These are phyloP conservation scores for Phrynosoma platyrhinos DNA, from an alignment of 2,113 vertebrate genomes.

Conservation along the genomic window DNA sequence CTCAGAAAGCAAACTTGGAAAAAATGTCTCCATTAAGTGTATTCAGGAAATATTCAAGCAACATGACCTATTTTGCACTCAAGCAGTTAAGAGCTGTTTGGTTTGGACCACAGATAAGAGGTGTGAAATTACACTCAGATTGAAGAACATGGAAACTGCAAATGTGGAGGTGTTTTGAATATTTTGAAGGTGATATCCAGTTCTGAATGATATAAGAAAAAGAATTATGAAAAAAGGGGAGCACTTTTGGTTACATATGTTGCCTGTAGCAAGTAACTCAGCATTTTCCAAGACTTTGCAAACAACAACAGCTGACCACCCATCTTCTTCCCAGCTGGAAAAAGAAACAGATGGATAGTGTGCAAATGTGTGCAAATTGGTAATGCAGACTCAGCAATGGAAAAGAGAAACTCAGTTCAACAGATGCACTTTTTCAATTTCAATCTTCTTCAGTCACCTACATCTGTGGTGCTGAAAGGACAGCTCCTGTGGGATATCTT, in stretches of 20 bases:
- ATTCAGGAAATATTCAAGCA: neutral
- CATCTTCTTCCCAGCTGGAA: neutral
- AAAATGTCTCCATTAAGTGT: neutral
- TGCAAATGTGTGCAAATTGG: neutral
- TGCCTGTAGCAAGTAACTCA: neutral
- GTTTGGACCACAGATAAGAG: neutral
- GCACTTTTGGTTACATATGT: neutral
- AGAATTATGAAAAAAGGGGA: neutral
- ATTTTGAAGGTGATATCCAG: neutral
- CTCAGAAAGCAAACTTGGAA: no score
- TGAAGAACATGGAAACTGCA: neutral
- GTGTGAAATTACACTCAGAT: slow-evolving; percentile 11
- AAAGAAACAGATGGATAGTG: neutral
- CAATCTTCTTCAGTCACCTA: neutral
- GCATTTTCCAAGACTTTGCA: slow-evolving; percentile 7
- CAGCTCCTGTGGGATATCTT: slow-evolving; percentile 65
- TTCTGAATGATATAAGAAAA: slow-evolving; percentile 2
- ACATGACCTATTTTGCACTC: neutral
- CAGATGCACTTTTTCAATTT: neutral
- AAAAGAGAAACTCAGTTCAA: neutral
- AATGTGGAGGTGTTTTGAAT: slow-evolving; percentile 19
- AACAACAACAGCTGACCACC: slow-evolving; percentile 2
- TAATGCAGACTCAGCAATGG: neutral
- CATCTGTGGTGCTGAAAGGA: slow-evolving; percentile 69
- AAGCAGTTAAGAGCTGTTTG: neutral